Evolutionary conservation across 2,113 vertebrate genomes (phyloP).

Genomic region (Pedetes capensis): DNA sequence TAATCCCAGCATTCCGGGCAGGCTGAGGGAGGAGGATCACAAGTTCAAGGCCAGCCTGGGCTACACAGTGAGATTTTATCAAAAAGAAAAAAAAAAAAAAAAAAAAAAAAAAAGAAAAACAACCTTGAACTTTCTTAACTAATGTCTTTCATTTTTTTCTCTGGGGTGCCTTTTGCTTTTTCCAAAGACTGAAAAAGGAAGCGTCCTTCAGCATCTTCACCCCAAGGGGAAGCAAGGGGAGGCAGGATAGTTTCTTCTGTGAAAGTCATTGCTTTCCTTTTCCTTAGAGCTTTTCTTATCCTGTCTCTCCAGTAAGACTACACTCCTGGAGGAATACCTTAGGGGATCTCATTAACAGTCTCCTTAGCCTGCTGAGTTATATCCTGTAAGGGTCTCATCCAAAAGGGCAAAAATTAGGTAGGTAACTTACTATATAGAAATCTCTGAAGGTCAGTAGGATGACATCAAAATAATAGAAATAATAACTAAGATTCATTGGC

Average conservation of each 20-base stretch:
- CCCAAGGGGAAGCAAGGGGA: neutral
- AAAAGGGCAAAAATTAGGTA: neutral
- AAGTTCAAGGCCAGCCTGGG: neutral
- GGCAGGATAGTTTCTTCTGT: neutral
- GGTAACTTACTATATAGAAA: neutral
- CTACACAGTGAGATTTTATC: neutral
- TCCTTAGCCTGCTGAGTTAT: constrained; percentile 20
- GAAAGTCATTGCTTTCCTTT: neutral
- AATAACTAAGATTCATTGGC: neutral
- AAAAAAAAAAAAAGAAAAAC: neutral
- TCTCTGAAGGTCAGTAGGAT: neutral
- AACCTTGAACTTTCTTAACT: neutral
- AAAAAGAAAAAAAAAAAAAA: neutral
- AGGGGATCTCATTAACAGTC: constrained; percentile 3
- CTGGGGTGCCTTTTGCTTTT: constrained; percentile 5
- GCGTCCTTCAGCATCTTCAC: neutral
- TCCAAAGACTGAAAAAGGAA: neutral
- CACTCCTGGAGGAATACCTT: neutral
- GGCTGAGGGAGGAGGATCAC: neutral
- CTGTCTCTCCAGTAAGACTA: neutral
- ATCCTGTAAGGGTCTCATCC: neutral
- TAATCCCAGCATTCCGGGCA: neutral
- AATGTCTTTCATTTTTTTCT: neutral
- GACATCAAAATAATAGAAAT: neutral
- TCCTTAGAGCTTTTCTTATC: neutral